These are phyloP conservation scores for Talpa occidentalis DNA, from an alignment of 2,113 vertebrate species.

Conservation along the genomic window DNA sequence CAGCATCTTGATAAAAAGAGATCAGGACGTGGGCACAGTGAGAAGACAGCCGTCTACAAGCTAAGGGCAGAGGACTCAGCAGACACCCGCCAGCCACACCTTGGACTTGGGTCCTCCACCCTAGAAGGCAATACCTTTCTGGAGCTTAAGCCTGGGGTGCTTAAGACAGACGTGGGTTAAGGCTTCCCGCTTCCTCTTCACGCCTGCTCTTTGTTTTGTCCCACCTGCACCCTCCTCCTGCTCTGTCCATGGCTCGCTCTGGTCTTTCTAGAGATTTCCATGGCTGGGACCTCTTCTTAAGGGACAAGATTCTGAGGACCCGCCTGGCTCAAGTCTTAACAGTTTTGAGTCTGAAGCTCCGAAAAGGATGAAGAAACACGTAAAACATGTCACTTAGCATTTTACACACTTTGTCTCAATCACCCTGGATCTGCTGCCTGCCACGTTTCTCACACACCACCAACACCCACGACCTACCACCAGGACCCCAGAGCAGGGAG, in stretches of 20 bases:
- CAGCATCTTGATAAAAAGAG: background rate
- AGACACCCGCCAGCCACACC: no score
- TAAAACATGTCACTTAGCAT: background rate
- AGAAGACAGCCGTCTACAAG: background rate
- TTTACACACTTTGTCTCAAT: background rate
- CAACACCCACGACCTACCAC: background rate
- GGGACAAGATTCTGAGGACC: background rate
- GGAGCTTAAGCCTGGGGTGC: background rate
- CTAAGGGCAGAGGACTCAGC: background rate
- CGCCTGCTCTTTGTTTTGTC: background rate
- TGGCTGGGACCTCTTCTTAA: background rate
- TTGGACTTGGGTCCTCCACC: background rate
- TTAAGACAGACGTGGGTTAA: fast-evolving
- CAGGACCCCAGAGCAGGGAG: background rate
- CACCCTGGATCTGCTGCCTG: background rate
- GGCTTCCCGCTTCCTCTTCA: fast-evolving
- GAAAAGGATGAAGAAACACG: background rate
- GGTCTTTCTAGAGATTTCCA: background rate
- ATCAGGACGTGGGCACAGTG: background rate
- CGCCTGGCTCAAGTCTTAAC: background rate
- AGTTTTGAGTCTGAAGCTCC: background rate
- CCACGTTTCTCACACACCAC: background rate
- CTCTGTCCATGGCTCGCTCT: fast-evolving
- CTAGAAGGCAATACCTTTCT: background rate
- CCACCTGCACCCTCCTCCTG: background rate